Percentiles rank a stretch among this genome's conserved stretches.
Evolutionary conservation across 2,113 vertebrate genomes (phyloP).

Genomic region (Oryzias curvinotus): DNA sequence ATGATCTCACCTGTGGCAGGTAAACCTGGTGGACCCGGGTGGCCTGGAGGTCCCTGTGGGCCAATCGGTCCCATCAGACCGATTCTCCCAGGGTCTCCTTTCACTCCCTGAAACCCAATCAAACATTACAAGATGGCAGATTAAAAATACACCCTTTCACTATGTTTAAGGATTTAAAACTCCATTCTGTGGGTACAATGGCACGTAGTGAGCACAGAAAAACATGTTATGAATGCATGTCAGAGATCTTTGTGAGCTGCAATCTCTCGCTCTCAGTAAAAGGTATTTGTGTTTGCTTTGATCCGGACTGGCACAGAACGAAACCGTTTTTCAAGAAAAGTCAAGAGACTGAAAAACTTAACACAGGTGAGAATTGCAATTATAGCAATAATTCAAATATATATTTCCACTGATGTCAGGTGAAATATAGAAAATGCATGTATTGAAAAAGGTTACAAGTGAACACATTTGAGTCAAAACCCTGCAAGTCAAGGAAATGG

Average conservation of each 20-base stretch:
- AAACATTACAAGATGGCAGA: background rate
- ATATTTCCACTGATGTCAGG: no score
- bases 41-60: conserved; percentile 86
- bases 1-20: conserved; percentile 83
- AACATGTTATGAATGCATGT: background rate
- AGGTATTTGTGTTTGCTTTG: no score
- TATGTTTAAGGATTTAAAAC: background rate
- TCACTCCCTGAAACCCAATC: conserved; percentile 81
- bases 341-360: no score
- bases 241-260: background rate
- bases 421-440: no score
- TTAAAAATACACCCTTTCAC: background rate
- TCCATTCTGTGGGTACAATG: background rate
- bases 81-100: conserved; percentile 82
- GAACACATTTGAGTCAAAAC: no score
- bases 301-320: no score
- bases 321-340: no score
- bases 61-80: conserved; percentile 89
- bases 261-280: background rate
- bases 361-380: no score
- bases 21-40: conserved; percentile 86
- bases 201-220: background rate
- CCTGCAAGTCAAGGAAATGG: no score
- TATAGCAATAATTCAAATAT: no score
- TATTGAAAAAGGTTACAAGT: no score